phyloP scores from a whole-genome alignment of 1,140 invertebrate genomes.

The Calephelis virginiensis region DNA sequence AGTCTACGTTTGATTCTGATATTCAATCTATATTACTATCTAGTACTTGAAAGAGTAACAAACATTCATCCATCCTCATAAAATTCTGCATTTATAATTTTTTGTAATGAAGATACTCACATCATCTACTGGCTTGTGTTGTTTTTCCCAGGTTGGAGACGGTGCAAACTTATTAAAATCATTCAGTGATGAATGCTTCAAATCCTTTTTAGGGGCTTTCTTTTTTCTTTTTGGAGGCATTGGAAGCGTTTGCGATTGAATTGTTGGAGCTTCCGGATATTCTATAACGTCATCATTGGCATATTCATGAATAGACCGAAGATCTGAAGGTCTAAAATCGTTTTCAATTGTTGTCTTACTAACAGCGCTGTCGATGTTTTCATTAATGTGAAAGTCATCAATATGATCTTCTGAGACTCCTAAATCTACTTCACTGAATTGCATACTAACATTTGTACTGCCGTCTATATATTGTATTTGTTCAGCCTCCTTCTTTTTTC shows the following conservation, averaged over 20 bases:
- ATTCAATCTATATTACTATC: too few relatives aligned
- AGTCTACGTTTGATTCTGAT: too few relatives aligned
- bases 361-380: constrained; percentile 31
- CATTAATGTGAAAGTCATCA: constrained; percentile 37
- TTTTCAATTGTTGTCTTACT: constrained; percentile 30
- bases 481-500: constrained; percentile 71
- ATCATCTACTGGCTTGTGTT: constrained; percentile 53
- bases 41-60: too few relatives aligned
- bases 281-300: constrained; percentile 70
- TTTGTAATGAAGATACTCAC: constrained; percentile 42
- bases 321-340: constrained; percentile 50
- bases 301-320: constrained; percentile 66
- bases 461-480: constrained; percentile 64
- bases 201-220: constrained; percentile 48
- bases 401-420: constrained; percentile 48
- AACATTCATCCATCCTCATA: too few relatives aligned
- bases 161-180: constrained; percentile 50
- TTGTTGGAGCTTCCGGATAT: constrained; percentile 64
- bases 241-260: constrained; percentile 70
- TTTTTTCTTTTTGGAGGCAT: constrained; percentile 67
- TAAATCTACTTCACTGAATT: constrained; percentile 68
- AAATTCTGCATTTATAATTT: too few relatives aligned
- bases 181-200: constrained; percentile 58
- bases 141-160: constrained; percentile 42
- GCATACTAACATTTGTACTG: constrained; percentile 60